Percentiles rank a stretch among this genome's conserved stretches.
These are phyloP conservation scores for Trachelus tabidus DNA, from an alignment of 2,888 invertebrate genomes.

Conservation along the genomic window DNA sequence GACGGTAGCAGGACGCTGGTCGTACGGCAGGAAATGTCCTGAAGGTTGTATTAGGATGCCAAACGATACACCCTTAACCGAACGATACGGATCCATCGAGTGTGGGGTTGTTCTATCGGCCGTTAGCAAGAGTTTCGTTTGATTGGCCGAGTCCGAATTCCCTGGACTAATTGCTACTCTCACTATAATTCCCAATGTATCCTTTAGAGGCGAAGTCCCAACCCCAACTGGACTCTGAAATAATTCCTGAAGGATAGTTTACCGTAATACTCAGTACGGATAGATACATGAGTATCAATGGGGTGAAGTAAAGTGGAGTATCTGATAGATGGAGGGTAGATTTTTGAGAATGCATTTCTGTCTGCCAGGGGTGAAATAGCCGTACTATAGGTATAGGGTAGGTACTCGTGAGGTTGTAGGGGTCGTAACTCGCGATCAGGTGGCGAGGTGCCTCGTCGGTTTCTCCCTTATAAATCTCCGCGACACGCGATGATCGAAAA, in stretches of 20 bases:
- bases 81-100: slow-evolving; percentile 44
- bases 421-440: slow-evolving; percentile 63
- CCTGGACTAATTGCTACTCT: too few relatives aligned
- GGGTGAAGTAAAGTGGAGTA: too few relatives aligned
- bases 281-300: too few relatives aligned
- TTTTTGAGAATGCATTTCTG: slow-evolving; percentile 19
- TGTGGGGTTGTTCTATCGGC: slow-evolving; percentile 45
- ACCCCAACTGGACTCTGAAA: too few relatives aligned
- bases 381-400: slow-evolving; percentile 25
- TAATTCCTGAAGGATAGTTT: too few relatives aligned
- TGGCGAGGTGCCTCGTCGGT: slow-evolving; percentile 51
- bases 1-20: slow-evolving; percentile 24
- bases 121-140: slow-evolving; percentile 48
- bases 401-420: slow-evolving; percentile 31
- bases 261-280: too few relatives aligned
- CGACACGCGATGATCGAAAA: slow-evolving; percentile 67
- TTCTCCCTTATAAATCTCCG: slow-evolving; percentile 60
- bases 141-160: slow-evolving; percentile 25
- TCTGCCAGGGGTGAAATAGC: slow-evolving; percentile 10
- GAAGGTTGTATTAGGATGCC: slow-evolving; percentile 48
- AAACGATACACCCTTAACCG: slow-evolving; percentile 50
- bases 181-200: too few relatives aligned
- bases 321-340: too few relatives aligned
- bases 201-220: too few relatives aligned
- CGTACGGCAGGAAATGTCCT: slow-evolving; percentile 36